These are phyloP conservation scores for Chloroceryle aenea DNA, from an alignment of 2,113 vertebrate species.

Conservation along the genomic window DNA sequence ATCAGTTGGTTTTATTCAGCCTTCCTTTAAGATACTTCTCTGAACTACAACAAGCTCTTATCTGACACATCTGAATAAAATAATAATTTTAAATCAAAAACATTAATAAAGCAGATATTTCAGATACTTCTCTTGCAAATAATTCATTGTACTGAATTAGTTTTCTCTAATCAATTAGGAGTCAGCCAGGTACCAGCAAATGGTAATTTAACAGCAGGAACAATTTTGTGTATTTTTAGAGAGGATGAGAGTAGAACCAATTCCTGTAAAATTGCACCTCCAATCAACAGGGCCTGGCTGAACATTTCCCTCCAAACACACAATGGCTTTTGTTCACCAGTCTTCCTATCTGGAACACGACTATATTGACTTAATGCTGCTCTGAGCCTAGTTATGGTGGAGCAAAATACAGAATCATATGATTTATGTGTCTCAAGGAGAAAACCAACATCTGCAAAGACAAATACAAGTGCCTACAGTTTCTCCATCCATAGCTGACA, in stretches of 20 bases:
- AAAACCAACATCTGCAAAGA: neutral
- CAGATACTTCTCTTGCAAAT: conserved; percentile 50
- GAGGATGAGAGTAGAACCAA: neutral
- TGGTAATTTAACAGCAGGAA: conserved; percentile 35
- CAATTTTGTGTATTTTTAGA: conserved; percentile 43
- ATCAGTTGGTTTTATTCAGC: neutral
- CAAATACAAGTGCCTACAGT: neutral
- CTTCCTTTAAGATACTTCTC: neutral
- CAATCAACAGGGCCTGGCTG: neutral
- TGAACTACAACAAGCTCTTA: neutral
- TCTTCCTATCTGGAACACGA: neutral
- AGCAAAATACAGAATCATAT: neutral
- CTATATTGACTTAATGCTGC: neutral
- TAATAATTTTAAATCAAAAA: conserved; percentile 30
- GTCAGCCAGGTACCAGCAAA: conserved; percentile 40
- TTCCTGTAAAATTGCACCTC: conserved; percentile 1
- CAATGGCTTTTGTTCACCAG: neutral
- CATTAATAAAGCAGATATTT: conserved; percentile 58
- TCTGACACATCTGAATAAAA: conserved; percentile 7
- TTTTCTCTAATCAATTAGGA: conserved; percentile 49
- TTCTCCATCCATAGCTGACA: neutral
- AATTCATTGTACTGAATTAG: conserved; percentile 40
- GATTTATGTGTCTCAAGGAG: neutral
- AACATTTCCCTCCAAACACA: neutral
- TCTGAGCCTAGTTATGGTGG: neutral